Evolutionary conservation across 2,797 vertebrate species (phyloP).

Genomic region (Champsocephalus gunnari): DNA sequence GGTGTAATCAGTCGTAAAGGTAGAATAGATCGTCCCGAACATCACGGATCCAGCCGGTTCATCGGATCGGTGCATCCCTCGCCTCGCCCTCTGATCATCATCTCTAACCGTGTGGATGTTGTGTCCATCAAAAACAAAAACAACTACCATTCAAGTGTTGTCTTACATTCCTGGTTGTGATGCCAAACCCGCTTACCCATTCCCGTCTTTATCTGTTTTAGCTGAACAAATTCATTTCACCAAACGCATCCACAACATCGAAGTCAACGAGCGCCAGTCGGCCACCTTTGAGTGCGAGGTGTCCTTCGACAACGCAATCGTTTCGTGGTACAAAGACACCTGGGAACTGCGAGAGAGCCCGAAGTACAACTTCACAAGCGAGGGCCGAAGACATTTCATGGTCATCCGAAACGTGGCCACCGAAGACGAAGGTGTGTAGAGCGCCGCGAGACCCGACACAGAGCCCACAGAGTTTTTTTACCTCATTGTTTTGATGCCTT

Average conservation of each 20-base stretch:
- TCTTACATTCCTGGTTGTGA: slow-evolving; percentile 60
- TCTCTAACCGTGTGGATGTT: slow-evolving; percentile 68
- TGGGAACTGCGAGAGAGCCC: slow-evolving; percentile 94
- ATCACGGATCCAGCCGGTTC: too few relatives aligned
- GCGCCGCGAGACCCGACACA: slow-evolving; percentile 21
- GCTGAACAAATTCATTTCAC: slow-evolving; percentile 99
- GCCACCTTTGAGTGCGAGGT: slow-evolving; percentile 98
- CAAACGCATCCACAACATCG: slow-evolving; percentile 98
- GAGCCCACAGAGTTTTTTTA: slow-evolving; percentile 42
- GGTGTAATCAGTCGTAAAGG: too few relatives aligned
- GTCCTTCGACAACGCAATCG: slow-evolving; percentile 97
- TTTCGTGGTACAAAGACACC: slow-evolving; percentile 98
- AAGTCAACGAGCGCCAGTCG: slow-evolving; percentile 96
- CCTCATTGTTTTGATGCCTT: slow-evolving; percentile 59
- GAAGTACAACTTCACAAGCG: slow-evolving; percentile 97
- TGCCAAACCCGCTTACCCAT: slow-evolving; percentile 66
- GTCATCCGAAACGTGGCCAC: slow-evolving; percentile 96
- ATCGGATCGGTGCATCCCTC: too few relatives aligned
- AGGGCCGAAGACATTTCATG: slow-evolving; percentile 98
- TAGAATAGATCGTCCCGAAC: too few relatives aligned
- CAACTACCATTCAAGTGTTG: slow-evolving; percentile 41
- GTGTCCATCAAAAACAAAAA: slow-evolving; percentile 36
- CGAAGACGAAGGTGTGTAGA: slow-evolving; percentile 96
- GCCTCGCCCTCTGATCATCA: slow-evolving; percentile 8
- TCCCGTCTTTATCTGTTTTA: slow-evolving; percentile 86